Evolutionary conservation across 2,888 invertebrate genomes (phyloP).

Genomic region (Meteorus colon): DNA sequence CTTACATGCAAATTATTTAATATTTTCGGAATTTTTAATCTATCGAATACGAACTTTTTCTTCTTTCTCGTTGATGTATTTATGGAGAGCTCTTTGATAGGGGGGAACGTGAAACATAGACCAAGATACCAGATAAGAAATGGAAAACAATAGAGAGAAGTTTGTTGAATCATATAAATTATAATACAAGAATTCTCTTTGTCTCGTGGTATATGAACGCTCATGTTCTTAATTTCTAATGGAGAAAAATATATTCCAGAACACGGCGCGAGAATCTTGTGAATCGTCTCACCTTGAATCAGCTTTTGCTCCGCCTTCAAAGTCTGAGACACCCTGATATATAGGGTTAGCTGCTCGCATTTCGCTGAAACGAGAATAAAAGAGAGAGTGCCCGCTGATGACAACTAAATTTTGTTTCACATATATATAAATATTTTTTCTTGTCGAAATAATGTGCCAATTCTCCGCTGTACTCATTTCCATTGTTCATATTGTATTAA

Average conservation of each 20-base stretch:
- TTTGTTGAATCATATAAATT: slow-evolving; percentile 23
- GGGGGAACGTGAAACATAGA: background rate
- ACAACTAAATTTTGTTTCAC: background rate
- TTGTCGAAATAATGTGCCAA: slow-evolving; percentile 47
- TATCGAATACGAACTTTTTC: background rate
- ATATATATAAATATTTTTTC: background rate
- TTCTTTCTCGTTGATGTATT: background rate
- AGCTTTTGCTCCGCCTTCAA: slow-evolving; percentile 76
- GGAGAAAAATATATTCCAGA: slow-evolving; percentile 52
- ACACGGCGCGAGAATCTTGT: slow-evolving; percentile 64
- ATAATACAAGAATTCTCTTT: background rate
- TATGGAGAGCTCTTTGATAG: background rate
- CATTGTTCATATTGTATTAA: background rate
- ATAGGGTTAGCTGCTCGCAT: slow-evolving; percentile 76
- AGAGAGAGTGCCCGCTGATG: slow-evolving; percentile 10
- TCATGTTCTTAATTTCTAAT: slow-evolving; percentile 17
- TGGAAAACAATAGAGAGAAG: background rate
- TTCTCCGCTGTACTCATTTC: slow-evolving; percentile 18
- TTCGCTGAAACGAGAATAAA: slow-evolving; percentile 76
- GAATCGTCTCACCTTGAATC: slow-evolving; percentile 75
- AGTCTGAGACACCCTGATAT: slow-evolving; percentile 78
- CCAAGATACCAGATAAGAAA: background rate
- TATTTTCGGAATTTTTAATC: background rate
- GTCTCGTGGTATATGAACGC: background rate
- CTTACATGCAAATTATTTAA: slow-evolving; percentile 11